A percentile compares a stretch with the other conserved stretches of the same genome.
phyloP scores from a whole-genome alignment of 2,113 vertebrate species.

The Cololabis saira region DNA sequence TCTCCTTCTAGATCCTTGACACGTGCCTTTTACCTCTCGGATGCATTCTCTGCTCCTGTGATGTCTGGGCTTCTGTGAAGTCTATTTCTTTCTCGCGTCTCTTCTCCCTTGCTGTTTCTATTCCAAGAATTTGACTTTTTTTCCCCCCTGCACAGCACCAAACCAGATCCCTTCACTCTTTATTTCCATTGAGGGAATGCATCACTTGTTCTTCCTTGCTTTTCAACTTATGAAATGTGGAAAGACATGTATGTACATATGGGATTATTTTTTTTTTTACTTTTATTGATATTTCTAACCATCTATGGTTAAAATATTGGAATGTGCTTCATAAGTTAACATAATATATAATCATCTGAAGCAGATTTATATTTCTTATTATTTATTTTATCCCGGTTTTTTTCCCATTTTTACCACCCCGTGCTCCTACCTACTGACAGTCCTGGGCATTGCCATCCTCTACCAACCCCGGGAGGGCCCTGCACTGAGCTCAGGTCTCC shows the following conservation, averaged over 20 bases:
- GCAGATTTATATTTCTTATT: too few species aligned
- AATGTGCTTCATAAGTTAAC: too few species aligned
- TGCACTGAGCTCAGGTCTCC: too few species aligned
- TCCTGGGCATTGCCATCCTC: too few species aligned
- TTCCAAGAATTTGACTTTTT: constrained; percentile 19
- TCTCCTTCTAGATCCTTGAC: constrained; percentile 32
- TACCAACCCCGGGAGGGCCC: too few species aligned
- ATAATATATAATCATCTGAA: too few species aligned
- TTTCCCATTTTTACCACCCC: too few species aligned
- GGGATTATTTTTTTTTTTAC: background rate
- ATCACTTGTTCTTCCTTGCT: too few species aligned
- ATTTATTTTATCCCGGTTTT: too few species aligned
- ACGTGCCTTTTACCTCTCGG: constrained; percentile 26
- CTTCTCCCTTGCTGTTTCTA: constrained; percentile 20
- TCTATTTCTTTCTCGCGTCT: constrained; percentile 19
- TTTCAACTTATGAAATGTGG: too few species aligned
- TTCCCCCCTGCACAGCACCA: constrained; percentile 12
- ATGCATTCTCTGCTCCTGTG: constrained; percentile 17
- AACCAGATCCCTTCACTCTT: constrained; percentile 1
- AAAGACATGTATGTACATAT: background rate
- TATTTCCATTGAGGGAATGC: constrained; percentile 1
- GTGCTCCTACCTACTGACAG: too few species aligned
- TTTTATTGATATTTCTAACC: background rate
- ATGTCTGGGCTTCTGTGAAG: constrained; percentile 33
- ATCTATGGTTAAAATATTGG: too few species aligned